Evolutionary conservation across 35 echinoderm and acorn worm species (phyloP), one percentile per base, ranked within the genome.

Genomic region (Apostichopus parvimensis): DNA sequence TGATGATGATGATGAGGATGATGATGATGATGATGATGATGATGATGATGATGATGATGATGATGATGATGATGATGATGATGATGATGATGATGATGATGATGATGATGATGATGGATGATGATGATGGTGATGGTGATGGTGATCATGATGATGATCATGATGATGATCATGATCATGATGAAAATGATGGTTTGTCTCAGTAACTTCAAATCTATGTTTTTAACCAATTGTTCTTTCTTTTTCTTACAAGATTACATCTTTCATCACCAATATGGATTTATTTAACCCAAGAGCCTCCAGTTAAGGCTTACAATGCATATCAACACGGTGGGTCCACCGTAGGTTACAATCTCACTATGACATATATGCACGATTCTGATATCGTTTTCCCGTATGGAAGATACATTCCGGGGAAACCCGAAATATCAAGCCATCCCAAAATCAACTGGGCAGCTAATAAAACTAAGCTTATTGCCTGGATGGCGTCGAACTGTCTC

Each of bases 401-500:
- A 13, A 13, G 78, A 28, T 79, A 28, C 21, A 4, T 68, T 79
- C 78, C 22, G 52, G 21, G 21, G 13, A 53, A 28, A 28, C 78
- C 78, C 22, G 78, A 79, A 79, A 22, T 79, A 79, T 10, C 21
- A 6, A 24, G 22, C 6, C 4, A 23, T 53, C 23, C 12, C 52
- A 12, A 24, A 28, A 24, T 24, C 4, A 79, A 79, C 15, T 79
- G 78, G 78, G 78, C 57, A 25, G 57, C 45, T 45, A 9, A 13
- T 26, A 90, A 83, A 53, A 90, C 87, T 1, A 90, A 91, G 22
- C 57, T 91, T 11, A 58, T 91, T 6, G 87, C 87, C 5, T 94
- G 93, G 93, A 94, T 94, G 93, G 87, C 93, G 8, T 90, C 84
- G 54, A 94, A 94, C 62, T 94, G 87, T 62, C 76, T 9, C 11